A percentile compares a stretch with the other conserved stretches of the same genome.
These are phyloP conservation scores for Ochropleura plecta DNA, from an alignment of 2,888 invertebrate genomes.

Conservation along the genomic window DNA sequence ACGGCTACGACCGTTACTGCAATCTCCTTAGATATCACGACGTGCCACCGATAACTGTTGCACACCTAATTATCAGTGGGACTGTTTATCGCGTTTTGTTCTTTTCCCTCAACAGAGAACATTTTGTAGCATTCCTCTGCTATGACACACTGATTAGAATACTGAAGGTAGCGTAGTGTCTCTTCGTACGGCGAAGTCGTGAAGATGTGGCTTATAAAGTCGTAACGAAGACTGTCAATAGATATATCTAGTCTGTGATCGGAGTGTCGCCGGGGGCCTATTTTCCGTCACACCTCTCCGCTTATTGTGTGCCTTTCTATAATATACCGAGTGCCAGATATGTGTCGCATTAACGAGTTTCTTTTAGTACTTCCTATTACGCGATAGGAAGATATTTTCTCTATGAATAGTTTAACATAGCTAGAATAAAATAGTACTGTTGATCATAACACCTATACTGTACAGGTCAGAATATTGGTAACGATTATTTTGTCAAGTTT, in stretches of 20 bases:
- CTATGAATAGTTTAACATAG: slow-evolving; percentile 39
- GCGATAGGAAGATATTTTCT: slow-evolving; percentile 35
- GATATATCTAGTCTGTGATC: slow-evolving; percentile 90
- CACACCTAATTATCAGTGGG: slow-evolving; percentile 38
- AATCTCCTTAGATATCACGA: slow-evolving; percentile 26
- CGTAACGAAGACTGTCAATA: slow-evolving; percentile 88
- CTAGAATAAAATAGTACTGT: slow-evolving; percentile 25
- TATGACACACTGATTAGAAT: slow-evolving; percentile 29
- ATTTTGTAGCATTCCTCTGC: slow-evolving; percentile 15
- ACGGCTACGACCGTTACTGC: slow-evolving; percentile 33
- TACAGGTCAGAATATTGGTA: slow-evolving; percentile 23
- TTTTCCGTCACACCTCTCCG: slow-evolving; percentile 88
- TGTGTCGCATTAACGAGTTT: slow-evolving; percentile 77
- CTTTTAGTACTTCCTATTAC: slow-evolving; percentile 56
- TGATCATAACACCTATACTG: slow-evolving; percentile 26
- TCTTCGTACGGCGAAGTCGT: slow-evolving; percentile 75
- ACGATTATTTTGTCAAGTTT: slow-evolving; percentile 27
- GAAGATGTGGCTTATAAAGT: slow-evolving; percentile 83
- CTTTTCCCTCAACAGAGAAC: slow-evolving; percentile 23
- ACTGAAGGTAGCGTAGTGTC: slow-evolving; percentile 70
- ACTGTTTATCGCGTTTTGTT: slow-evolving; percentile 36
- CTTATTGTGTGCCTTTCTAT: slow-evolving; percentile 90
- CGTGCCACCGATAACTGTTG: slow-evolving; percentile 27
- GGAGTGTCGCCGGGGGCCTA: slow-evolving; percentile 89
- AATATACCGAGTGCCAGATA: slow-evolving; percentile 84